phyloP scores from a whole-genome alignment of 2,113 vertebrate genomes.

The Harpagus bidentatus region DNA sequence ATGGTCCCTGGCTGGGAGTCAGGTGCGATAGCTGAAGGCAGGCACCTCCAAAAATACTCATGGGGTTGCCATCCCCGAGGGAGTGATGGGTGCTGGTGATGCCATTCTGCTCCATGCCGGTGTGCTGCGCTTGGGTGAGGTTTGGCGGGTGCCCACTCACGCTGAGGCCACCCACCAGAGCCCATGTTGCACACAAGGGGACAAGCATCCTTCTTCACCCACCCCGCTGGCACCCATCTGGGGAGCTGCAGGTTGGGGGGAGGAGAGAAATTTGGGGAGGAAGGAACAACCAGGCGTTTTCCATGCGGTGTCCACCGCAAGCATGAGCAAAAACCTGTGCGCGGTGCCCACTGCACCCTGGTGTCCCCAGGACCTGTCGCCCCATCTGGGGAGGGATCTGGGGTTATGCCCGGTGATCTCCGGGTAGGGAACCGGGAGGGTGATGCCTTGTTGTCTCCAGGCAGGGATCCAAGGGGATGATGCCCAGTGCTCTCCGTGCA shows the following conservation, averaged over 20 bases:
- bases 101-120: accelerated
- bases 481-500: too few relatives aligned
- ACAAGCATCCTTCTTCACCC: neutral
- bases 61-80: neutral
- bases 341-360: neutral
- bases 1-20: neutral
- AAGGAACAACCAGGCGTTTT: neutral
- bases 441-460: neutral
- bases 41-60: neutral
- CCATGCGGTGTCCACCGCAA: accelerated
- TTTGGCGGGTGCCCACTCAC: neutral
- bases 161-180: neutral
- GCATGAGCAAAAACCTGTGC: neutral
- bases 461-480: too few relatives aligned
- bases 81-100: accelerated
- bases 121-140: accelerated
- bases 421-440: neutral
- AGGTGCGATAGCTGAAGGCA: neutral
- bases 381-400: accelerated
- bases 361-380: neutral
- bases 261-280: neutral
- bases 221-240: accelerated
- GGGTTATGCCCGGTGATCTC: too few relatives aligned
- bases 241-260: accelerated
- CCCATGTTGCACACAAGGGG: accelerated